Conservation (phyloP, 2,113 vertebrate genomes). For the Polypterus senegalus region DNA sequence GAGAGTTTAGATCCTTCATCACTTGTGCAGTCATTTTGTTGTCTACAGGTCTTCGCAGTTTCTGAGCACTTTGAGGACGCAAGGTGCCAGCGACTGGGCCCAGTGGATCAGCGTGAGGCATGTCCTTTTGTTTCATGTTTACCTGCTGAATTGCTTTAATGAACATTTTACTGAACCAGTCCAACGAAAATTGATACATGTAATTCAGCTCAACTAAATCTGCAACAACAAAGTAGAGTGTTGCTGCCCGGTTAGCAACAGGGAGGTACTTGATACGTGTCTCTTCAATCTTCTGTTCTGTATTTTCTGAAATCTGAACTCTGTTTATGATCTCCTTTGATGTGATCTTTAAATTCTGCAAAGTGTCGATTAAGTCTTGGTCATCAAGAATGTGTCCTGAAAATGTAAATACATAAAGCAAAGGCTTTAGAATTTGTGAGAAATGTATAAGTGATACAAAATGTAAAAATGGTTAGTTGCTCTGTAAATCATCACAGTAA, state of each 20-base stretch:
- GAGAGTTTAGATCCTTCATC: neutral
- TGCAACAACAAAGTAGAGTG: slow-evolving; percentile 38
- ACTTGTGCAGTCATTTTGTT: neutral
- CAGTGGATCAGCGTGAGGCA: neutral
- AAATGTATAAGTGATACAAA: neutral
- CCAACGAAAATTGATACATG: slow-evolving; percentile 48
- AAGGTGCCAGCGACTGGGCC: neutral
- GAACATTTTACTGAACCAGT: slow-evolving; percentile 40
- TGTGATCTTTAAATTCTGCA: slow-evolving; percentile 35
- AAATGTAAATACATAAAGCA: neutral
- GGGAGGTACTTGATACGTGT: slow-evolving; percentile 32
- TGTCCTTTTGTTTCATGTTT: slow-evolving; percentile 2
- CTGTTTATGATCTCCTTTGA: slow-evolving; percentile 32
- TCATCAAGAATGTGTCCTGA: slow-evolving; percentile 39
- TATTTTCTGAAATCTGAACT: slow-evolving; percentile 28
- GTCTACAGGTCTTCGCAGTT: neutral
- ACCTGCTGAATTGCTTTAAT: slow-evolving; percentile 13
- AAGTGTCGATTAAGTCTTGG: slow-evolving; percentile 32
- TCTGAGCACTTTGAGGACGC: neutral
- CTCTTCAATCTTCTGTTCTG: slow-evolving; percentile 26
- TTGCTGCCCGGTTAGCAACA: slow-evolving; percentile 27
- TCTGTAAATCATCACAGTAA: neutral
- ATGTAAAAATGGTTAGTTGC: neutral
- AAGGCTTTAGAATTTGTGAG: too few relatives aligned
- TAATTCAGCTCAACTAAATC: slow-evolving; percentile 26